Base-by-base conservation (phyloP, 2,888 invertebrate species). In the Metallyticus violacea region DNA sequence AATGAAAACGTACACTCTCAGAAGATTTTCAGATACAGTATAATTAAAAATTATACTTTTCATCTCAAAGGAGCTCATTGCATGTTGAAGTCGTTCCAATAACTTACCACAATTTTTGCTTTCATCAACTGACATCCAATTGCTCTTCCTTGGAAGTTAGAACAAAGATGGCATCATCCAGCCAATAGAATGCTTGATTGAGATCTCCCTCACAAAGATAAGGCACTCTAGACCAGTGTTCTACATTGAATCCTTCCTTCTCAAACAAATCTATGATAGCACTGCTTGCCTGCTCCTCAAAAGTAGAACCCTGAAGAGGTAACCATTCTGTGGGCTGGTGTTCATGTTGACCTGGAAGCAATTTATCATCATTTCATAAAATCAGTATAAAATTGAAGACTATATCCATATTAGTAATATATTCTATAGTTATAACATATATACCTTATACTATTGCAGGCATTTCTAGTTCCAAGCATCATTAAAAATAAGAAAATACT, bases 181-280 rank as follows among this genome's bases (percentile, higher is more conserved):
- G 93, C 95, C 97, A 97, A 92, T 98, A 99, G 92, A 96, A 97
- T 0, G 97, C 96, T 91, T 97, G 97, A 81, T 96, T 94, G 89
- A 99, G 93, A 92, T 99, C 99, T 0, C 99, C 99, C 92, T 99
- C 99, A 92, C 99, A 99, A 77, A 99, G 93, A 91, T 99, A 99
- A 0, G 99, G 99, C 79, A 98, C 95, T 90, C 97, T 95, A 15
- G 97, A 95, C 97, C 99, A 99, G 6, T 95, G 93, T 81, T 96
- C 93, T 78, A 99, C 94, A 86, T 94, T 93, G 91, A 97, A 97
- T 4, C 96, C 96, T 84, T 94, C 91, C 0, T 95, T 95, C 88
- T 93, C 93, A 28, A 95, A 92, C 6, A 96, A 94, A 87, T 94
- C 91, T 77, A 92, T 91, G 28, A 95, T 92, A 89, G 98, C 94